Base-by-base conservation (phyloP, 2,888 invertebrate genomes). In the Metacarcinus magister region DNA sequence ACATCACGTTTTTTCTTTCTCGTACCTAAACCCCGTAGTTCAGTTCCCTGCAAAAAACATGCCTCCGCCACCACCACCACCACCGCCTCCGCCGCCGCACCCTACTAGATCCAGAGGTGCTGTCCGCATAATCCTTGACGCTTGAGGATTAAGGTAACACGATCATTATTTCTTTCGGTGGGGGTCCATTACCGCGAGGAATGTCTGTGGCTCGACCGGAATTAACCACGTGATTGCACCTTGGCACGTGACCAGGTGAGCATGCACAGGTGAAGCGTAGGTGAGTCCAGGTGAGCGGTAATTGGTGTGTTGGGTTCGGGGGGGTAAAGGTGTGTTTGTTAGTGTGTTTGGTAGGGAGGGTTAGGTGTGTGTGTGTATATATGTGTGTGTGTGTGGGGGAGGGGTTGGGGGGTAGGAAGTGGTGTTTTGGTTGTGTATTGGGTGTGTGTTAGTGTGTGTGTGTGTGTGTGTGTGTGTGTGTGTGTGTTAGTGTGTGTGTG, bases 121-220 rank as follows among this genome's bases (percentile, higher is more conserved):
- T 32, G 82, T 82, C 82, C 82, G 82, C 82, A 28, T 82, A 82
- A 82, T 32, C 82, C 82, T 82, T 82, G 82, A 82, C 82, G 82
- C 82, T 32, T 82, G 32, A 8, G 82, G 82, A 82, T 82, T 82
- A 82, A 82, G 82, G 82, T 82, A 82, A 82, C 82, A 82, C 82
- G 82, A 82, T 82, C 82, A 82, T 82, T 82, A 82, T 82, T 82
- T 82, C 32, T 82, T 82, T 82, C 82, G 82, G 4, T 32, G 32
- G 82, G 82, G 82, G 82, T 5, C 82, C 82, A 82, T 82, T 82
- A 82, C 82, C 5, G 32, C 82, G 32, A 82, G 82, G 82, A 82
- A 82, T 82, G 82, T 82, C 82, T 82, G 82, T 82, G 82, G 82
- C 82, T 13, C 32, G 7, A 2, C 32, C 32, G 28, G 82, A 82